A percentile compares a stretch with the other conserved stretches of the same genome.
These are phyloP conservation scores for Chrysolina haemoptera DNA, from an alignment of 2,888 invertebrate species.

Conservation along the genomic window DNA sequence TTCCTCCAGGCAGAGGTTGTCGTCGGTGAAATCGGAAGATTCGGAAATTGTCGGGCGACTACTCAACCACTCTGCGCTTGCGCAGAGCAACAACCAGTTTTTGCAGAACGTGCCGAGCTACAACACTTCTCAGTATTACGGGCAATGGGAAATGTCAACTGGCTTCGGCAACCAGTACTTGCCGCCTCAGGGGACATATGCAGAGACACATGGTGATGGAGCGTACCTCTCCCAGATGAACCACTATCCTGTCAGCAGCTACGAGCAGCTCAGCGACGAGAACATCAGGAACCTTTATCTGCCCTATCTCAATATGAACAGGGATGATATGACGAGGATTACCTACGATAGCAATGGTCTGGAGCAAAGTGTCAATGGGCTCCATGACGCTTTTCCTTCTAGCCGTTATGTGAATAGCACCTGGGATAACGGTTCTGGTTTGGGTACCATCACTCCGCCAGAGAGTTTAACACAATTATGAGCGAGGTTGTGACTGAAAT, in stretches of 20 bases:
- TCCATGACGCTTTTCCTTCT: slow-evolving; percentile 28
- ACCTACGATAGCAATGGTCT: background rate
- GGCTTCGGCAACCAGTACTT: slow-evolving; percentile 39
- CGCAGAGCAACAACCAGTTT: slow-evolving; percentile 53
- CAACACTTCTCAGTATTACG: slow-evolving; percentile 28
- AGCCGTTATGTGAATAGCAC: slow-evolving; percentile 30
- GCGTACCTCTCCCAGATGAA: slow-evolving; percentile 31
- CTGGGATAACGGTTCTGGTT: slow-evolving; percentile 29
- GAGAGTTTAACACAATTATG: slow-evolving; percentile 39
- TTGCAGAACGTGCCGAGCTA: slow-evolving; percentile 36
- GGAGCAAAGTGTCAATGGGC: background rate
- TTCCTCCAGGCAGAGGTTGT: slow-evolving; percentile 23
- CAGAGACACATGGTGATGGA: slow-evolving; percentile 30
- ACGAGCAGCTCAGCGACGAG: slow-evolving; percentile 31
- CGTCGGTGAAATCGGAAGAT: slow-evolving; percentile 51
- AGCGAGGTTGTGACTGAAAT: background rate
- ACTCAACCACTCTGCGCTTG: slow-evolving; percentile 57
- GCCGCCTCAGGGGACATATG: slow-evolving; percentile 27
- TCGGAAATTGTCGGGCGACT: slow-evolving; percentile 68
- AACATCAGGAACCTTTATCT: slow-evolving; percentile 24
- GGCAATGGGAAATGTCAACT: slow-evolving; percentile 35
- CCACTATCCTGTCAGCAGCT: slow-evolving; percentile 28
- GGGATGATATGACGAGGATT: slow-evolving; percentile 16
- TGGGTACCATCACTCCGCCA: slow-evolving; percentile 36
- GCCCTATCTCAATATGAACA: slow-evolving; percentile 35